These are phyloP conservation scores for Petrophora chlorosata DNA, from an alignment of 2,888 invertebrate species.

Conservation along the genomic window DNA sequence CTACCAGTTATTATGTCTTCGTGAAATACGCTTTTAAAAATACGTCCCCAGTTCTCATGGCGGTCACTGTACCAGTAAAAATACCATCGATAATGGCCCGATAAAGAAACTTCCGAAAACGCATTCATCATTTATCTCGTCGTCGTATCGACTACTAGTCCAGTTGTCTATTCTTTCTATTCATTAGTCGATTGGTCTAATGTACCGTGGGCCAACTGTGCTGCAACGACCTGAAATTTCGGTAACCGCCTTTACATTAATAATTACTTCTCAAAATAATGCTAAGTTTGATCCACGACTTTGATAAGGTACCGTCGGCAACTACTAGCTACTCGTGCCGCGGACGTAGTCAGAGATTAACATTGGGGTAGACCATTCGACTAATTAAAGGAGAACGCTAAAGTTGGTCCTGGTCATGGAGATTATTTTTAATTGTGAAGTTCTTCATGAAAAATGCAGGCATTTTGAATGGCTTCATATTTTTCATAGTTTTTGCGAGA, in stretches of 20 bases:
- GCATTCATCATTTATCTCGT: constrained; percentile 76
- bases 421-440: too few species aligned
- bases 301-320: constrained; percentile 67
- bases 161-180: constrained; percentile 62
- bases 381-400: too few species aligned
- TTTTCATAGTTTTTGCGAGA: not conserved
- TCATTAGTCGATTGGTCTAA: constrained; percentile 78
- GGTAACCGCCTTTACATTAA: constrained; percentile 79
- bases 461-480: too few species aligned
- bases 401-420: too few species aligned
- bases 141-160: constrained; percentile 68
- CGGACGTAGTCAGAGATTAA: constrained; percentile 1
- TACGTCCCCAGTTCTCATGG: constrained; percentile 10
- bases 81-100: constrained; percentile 58
- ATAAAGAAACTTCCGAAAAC: constrained; percentile 60
- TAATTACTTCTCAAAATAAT: constrained; percentile 84
- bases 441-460: too few species aligned
- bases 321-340: constrained; percentile 36
- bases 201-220: constrained; percentile 61
- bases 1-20: constrained; percentile 69
- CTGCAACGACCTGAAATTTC: constrained; percentile 76
- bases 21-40: too few species aligned
- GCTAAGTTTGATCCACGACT: constrained; percentile 77
- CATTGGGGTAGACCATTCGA: too few species aligned
- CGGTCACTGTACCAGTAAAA: constrained; percentile 47